Percentiles rank a stretch among this genome's conserved stretches.
Evolutionary conservation across 2,113 vertebrate genomes (phyloP).

Genomic region (Ceyx margarethae): DNA sequence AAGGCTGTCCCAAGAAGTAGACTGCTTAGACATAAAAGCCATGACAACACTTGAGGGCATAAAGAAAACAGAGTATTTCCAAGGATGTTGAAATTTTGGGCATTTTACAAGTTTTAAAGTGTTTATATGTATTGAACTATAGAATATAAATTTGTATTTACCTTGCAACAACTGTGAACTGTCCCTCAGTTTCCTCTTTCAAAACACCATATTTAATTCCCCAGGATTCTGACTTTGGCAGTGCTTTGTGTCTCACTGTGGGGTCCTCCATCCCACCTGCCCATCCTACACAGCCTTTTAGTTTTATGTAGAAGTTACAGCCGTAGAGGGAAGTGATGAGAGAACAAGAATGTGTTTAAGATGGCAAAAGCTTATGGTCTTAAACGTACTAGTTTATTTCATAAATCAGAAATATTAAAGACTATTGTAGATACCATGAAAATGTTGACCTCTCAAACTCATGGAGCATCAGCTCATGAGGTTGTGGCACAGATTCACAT

Average conservation of each 20-base stretch:
- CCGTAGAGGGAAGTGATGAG: background rate
- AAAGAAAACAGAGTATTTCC: background rate
- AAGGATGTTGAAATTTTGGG: background rate
- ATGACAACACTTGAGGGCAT: background rate
- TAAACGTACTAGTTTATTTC: background rate
- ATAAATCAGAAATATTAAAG: background rate
- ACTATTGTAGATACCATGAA: background rate
- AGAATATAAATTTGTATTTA: background rate
- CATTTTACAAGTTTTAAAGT: background rate
- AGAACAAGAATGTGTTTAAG: background rate
- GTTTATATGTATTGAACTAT: background rate
- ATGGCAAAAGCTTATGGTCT: background rate
- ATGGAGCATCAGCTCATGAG: background rate
- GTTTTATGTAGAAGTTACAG: background rate
- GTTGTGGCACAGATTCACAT: background rate
- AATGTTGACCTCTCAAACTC: background rate
- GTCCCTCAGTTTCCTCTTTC: background rate
- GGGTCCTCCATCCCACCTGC: background rate
- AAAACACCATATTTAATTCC: background rate
- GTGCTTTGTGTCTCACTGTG: background rate
- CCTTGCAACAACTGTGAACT: background rate
- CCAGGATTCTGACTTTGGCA: rapidly evolving
- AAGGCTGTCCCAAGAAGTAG: background rate
- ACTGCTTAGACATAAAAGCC: background rate
- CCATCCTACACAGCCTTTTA: background rate